These are phyloP conservation scores for Neotragus pygmaeus DNA, from an alignment of 2,113 vertebrate genomes.

Conservation along the genomic window DNA sequence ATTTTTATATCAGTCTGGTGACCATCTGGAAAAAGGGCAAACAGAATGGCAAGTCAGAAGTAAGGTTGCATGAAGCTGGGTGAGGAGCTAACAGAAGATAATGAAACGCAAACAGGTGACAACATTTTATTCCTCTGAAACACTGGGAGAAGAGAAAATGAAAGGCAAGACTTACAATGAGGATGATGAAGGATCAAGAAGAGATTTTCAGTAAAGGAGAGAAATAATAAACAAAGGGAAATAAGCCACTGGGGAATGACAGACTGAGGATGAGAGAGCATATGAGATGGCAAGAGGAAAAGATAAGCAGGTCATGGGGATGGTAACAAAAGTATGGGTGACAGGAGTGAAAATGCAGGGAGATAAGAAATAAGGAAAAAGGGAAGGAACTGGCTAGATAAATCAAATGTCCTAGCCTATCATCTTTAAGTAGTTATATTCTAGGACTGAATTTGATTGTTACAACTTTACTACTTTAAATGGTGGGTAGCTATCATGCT, in stretches of 20 bases:
- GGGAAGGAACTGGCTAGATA: not conserved
- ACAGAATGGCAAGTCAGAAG: slow-evolving; percentile 18
- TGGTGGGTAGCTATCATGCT: not conserved
- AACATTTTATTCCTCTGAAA: slow-evolving; percentile 13
- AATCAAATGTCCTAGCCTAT: not conserved
- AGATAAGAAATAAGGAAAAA: not conserved
- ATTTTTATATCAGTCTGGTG: not conserved
- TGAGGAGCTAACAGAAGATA: not conserved
- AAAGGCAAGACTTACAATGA: not conserved
- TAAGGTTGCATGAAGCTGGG: not conserved
- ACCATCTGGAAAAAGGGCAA: not conserved
- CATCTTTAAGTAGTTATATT: not conserved
- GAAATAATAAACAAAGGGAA: not conserved
- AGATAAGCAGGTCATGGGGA: not conserved
- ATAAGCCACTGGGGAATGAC: not conserved
- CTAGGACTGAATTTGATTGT: not conserved
- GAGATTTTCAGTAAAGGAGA: not conserved
- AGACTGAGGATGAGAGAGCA: not conserved
- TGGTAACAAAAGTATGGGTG: not conserved
- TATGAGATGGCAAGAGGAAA: not conserved
- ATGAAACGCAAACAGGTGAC: not conserved
- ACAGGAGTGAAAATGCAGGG: not conserved
- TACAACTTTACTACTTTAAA: not conserved
- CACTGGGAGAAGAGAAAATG: not conserved
- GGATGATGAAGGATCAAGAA: not conserved